Base-by-base conservation (phyloP, 2,797 vertebrate genomes). In the Nannoperca australis region DNA sequence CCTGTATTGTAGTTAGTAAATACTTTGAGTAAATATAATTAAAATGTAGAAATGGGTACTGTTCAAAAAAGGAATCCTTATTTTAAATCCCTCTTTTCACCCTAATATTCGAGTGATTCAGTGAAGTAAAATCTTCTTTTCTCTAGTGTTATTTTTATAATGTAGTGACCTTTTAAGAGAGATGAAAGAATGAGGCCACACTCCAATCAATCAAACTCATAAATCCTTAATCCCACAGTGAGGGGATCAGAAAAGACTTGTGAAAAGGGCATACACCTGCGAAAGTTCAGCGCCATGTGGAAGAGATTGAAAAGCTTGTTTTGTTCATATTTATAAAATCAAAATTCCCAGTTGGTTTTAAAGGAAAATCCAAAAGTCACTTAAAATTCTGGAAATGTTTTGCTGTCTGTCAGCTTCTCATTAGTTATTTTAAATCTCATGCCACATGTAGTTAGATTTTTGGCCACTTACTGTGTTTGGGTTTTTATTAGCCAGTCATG, bases 201-300 rank as follows among this genome's bases (percentile, higher is more conserved):
- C 63, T 85, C 68, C 79, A 85, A 86, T 91, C 87, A 89, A 83
- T 89, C 80, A 83, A 69, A 82, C 78, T 79, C 75, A 83, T 84
- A 89, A 85, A 86, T 79, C 89, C 79, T 76, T 86, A 87, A 90
- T 90, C 82, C 85, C 64, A 55, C 70, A 32, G 66, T 24, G 67
- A 76, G 4, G 60, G 62, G 78, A 86, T 88, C 66, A 80, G 77
- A 79, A 76, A 68, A 70, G 70, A 79, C 61, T 87, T 36, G 20
- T 45, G 79, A 83, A 81, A 89, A 88, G 76, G 85, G 65, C 78
- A 84, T 76, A 88, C 34, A 53, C 27, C 54, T 72, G 64, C 7
- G 32, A 73, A 70, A 58, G 55, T 75, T 78, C 44, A 2, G 50
- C 6, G 1, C 68, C 67, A 38, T 76, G 49, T 51, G 65, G 70